A percentile compares a stretch with the other conserved stretches of the same genome.
Evolutionary conservation across 2,113 vertebrate species (phyloP).

Genomic region (Uria aalge): DNA sequence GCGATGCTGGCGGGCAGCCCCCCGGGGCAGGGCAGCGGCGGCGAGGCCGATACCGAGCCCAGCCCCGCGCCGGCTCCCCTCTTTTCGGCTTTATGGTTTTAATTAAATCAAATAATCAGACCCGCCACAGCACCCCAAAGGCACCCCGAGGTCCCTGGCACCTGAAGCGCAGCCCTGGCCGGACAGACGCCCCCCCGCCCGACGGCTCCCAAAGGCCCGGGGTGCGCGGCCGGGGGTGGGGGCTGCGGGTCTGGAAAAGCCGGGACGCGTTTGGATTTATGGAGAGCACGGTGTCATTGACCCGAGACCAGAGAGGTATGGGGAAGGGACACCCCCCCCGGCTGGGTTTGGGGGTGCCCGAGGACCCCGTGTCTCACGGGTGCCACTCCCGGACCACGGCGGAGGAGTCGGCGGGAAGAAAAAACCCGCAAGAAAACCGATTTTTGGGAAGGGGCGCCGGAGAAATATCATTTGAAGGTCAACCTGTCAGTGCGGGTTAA

Average conservation of each 20-base stretch:
- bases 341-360: background rate
- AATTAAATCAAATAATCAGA: background rate
- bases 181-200: too few species aligned
- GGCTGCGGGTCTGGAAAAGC: background rate
- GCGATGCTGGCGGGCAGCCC: too few species aligned
- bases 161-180: background rate
- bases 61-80: background rate
- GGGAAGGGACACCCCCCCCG: background rate
- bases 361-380: background rate
- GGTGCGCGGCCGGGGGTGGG: background rate
- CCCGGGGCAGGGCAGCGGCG: background rate
- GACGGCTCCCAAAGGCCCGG: background rate
- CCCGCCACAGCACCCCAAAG: background rate
- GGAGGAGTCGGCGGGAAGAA: background rate
- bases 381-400: fast-evolving
- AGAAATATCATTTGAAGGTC: slow-evolving; percentile 59
- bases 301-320: background rate
- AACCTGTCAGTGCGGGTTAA: slow-evolving; percentile 42
- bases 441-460: background rate
- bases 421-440: background rate
- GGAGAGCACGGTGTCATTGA: slow-evolving; percentile 14
- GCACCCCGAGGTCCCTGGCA: background rate
- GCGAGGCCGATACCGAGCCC: background rate
- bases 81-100: background rate
- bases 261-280: slow-evolving; percentile 10